Base-by-base conservation (phyloP, 2,113 vertebrate genomes). In the Brachyistius frenatus region DNA sequence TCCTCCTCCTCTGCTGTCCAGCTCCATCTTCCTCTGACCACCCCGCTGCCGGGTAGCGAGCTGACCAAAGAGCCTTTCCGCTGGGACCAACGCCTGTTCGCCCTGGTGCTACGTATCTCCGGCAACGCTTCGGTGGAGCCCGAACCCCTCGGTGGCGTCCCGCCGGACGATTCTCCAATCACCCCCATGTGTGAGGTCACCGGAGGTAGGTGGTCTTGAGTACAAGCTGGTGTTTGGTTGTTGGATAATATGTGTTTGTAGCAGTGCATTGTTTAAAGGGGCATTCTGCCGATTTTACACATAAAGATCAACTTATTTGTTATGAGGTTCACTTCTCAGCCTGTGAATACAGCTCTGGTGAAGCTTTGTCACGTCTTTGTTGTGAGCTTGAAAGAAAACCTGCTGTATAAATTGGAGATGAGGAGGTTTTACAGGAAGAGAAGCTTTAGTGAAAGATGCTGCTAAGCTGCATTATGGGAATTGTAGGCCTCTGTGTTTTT, bases 181-280 rank as follows among this genome's bases (percentile, higher is more conserved):
- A 97, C 97, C 33, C 96, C 97, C 6, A 98, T 98, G 97, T 98
- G 97, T 35, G 97, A 98, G 88, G 97, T 98, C 80, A 98, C 97
- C 6, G 97, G 97, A 93, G 97, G 97, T 96, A 83, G 4, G 88
- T 0, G 3, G 15, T 14, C 6, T 7, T 41, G 6, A 7, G 39
- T 41, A 23, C 23, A 23, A 4, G 37, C 35, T 4, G 14, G 74
- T 90, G 93, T 60, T 69, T 39, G 37, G 37, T 5, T 39, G 5
- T 7, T 8, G 37, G 5, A 8, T 39, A 8, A 39, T 5, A 8
- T 2, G 37, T 39, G 37, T 39, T 39, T 39, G 5, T 7, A 5
- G 5, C 8, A 39, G 37, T 37, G 37, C 37, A 37, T 7, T 37
- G 37, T 7, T 37, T 37, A 37, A 37, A 37, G 37, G 4, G 37